A percentile compares a stretch with the other conserved stretches of the same genome.
Conservation (phyloP, 1,140 invertebrate species). For the Drosophila cardini region DNA sequence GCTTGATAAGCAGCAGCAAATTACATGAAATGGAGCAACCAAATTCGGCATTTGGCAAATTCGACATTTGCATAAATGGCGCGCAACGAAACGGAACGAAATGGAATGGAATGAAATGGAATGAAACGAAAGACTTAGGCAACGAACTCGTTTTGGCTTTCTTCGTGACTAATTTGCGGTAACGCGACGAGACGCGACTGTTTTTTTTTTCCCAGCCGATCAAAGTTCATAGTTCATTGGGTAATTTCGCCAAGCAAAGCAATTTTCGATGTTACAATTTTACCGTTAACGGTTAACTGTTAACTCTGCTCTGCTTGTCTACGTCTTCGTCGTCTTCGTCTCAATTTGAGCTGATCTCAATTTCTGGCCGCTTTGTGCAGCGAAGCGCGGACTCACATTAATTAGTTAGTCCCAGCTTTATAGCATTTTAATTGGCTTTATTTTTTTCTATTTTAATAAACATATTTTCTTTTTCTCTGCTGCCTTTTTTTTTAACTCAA, state of each 20-base stretch:
- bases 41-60: slow-evolving; percentile 20
- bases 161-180: slow-evolving; percentile 71
- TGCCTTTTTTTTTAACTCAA: slow-evolving; percentile 42
- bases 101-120: slow-evolving; percentile 40
- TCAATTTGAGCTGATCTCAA: slow-evolving; percentile 52
- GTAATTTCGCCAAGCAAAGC: slow-evolving; percentile 60
- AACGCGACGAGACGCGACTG: slow-evolving; percentile 18
- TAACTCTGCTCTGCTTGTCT: slow-evolving; percentile 10
- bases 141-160: slow-evolving; percentile 71
- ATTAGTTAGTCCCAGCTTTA: slow-evolving; percentile 57
- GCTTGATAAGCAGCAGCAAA: slow-evolving; percentile 65
- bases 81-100: slow-evolving; percentile 45
- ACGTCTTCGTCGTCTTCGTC: too few relatives aligned
- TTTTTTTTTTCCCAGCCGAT: slow-evolving; percentile 65
- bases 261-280: slow-evolving; percentile 77
- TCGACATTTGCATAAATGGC: slow-evolving; percentile 74
- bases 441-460: not conserved
- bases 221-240: slow-evolving; percentile 68
- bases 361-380: not conserved
- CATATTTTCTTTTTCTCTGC: slow-evolving; percentile 12
- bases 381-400: slow-evolving; percentile 49
- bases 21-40: slow-evolving; percentile 79
- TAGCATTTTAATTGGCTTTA: slow-evolving; percentile 67
- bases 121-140: slow-evolving; percentile 69
- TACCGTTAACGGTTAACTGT: slow-evolving; percentile 8